Percentiles rank a stretch among this genome's conserved stretches.
Evolutionary conservation across 2,113 vertebrate genomes (phyloP).

Genomic region (Pelodiscus sinensis): DNA sequence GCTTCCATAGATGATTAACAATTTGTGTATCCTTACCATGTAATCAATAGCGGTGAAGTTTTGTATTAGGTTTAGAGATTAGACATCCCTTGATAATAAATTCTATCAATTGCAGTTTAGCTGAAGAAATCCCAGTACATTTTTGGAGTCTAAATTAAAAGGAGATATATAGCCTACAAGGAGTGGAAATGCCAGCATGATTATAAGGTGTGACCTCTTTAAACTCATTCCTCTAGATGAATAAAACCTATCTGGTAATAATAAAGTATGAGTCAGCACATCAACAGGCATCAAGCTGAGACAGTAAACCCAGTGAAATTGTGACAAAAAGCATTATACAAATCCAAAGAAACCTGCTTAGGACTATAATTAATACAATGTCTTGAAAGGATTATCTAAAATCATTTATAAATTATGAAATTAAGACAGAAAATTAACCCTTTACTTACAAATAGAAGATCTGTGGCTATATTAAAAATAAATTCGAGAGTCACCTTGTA

Average conservation of each 20-base stretch:
- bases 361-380: constrained; percentile 46
- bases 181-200: constrained; percentile 67
- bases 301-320: constrained; percentile 56
- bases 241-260: constrained; percentile 48
- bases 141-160: constrained; percentile 85
- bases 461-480: constrained; percentile 8
- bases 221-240: constrained; percentile 66
- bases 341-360: constrained; percentile 37
- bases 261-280: constrained; percentile 71
- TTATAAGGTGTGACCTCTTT: constrained; percentile 71
- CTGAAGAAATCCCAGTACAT: constrained; percentile 76
- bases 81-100: constrained; percentile 86
- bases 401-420: constrained; percentile 65
- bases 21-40: constrained; percentile 77
- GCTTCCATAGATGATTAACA: constrained; percentile 80
- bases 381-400: constrained; percentile 46
- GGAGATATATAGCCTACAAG: constrained; percentile 76
- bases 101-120: constrained; percentile 85
- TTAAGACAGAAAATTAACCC: constrained; percentile 30
- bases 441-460: constrained; percentile 14
- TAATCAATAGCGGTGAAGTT: constrained; percentile 85
- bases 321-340: constrained; percentile 60
- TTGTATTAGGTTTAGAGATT: constrained; percentile 84
- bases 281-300: constrained; percentile 62
- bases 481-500: constrained; percentile 14